Conservation (phyloP, 2,797 vertebrate genomes). For the Phalanger gymnotis region DNA sequence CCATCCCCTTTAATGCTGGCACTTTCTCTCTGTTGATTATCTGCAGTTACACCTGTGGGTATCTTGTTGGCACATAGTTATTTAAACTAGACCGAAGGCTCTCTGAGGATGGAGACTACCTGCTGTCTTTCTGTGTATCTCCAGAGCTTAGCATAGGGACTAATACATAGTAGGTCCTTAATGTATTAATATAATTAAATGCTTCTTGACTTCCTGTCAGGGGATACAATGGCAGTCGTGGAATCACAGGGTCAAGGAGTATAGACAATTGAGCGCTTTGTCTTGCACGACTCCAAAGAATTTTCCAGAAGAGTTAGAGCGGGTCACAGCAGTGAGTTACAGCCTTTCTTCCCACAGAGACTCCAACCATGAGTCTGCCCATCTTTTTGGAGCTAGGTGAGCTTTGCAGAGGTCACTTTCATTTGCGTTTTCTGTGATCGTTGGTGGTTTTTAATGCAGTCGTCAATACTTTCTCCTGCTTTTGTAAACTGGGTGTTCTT, state of each 20-base stretch:
- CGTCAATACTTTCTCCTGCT: neutral
- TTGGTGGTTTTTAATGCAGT: neutral
- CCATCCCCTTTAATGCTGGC: neutral
- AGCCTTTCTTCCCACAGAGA: neutral
- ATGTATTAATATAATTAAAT: neutral
- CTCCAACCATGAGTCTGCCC: neutral
- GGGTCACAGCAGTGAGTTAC: neutral
- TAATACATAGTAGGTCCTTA: neutral
- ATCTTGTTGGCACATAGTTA: neutral
- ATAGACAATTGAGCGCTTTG: neutral
- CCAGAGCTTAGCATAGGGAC: neutral
- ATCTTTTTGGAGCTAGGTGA: neutral
- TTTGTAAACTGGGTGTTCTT: neutral
- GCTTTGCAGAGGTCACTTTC: too few species aligned
- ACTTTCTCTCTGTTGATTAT: neutral
- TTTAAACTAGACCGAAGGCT: neutral
- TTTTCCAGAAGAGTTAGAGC: neutral
- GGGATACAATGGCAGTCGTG: neutral
- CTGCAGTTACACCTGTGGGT: neutral
- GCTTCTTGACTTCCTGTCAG: too few species aligned
- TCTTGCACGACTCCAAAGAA: neutral
- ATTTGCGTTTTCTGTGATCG: neutral
- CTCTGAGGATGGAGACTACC: neutral
- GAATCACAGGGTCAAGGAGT: neutral
- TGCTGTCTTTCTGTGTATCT: neutral